phyloP scores from a whole-genome alignment of 2,797 vertebrate species.

The Oreonectes daqikongensis region DNA sequence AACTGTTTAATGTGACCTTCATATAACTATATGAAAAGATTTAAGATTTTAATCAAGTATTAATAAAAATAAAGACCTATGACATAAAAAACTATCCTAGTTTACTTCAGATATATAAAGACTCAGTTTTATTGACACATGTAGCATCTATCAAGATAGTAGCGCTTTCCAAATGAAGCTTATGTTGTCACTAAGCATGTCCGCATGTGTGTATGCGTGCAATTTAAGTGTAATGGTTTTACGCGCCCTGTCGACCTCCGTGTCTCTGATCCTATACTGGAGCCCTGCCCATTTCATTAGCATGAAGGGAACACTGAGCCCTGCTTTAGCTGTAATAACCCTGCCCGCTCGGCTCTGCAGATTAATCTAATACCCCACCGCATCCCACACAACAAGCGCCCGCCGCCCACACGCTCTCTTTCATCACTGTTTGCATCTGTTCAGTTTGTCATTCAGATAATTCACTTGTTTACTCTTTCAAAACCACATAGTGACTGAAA shows the following conservation, averaged over 20 bases:
- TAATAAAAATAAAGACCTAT: too few species aligned
- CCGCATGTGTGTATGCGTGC: too few species aligned
- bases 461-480: conserved; percentile 7
- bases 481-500: not conserved
- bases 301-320: conserved; percentile 75
- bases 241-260: conserved; percentile 66
- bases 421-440: conserved; percentile 19
- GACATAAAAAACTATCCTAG: too few species aligned
- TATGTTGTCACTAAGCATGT: too few species aligned
- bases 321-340: conserved; percentile 78
- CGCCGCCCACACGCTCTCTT: conserved; percentile 31
- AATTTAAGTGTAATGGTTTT: conserved; percentile 57
- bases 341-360: conserved; percentile 65
- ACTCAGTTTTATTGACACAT: too few species aligned
- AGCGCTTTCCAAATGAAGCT: too few species aligned
- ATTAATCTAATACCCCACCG: conserved; percentile 78
- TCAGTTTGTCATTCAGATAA: conserved; percentile 66
- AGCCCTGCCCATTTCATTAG: conserved; percentile 79
- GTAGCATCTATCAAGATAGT: too few species aligned
- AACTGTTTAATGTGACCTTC: too few species aligned
- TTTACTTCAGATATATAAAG: too few species aligned
- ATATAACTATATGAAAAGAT: too few species aligned
- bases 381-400: conserved; percentile 64
- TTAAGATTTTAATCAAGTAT: too few species aligned
- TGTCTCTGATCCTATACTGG: conserved; percentile 75